These are phyloP conservation scores for Metalampra italica DNA, from an alignment of 2,888 invertebrate species.

Conservation along the genomic window DNA sequence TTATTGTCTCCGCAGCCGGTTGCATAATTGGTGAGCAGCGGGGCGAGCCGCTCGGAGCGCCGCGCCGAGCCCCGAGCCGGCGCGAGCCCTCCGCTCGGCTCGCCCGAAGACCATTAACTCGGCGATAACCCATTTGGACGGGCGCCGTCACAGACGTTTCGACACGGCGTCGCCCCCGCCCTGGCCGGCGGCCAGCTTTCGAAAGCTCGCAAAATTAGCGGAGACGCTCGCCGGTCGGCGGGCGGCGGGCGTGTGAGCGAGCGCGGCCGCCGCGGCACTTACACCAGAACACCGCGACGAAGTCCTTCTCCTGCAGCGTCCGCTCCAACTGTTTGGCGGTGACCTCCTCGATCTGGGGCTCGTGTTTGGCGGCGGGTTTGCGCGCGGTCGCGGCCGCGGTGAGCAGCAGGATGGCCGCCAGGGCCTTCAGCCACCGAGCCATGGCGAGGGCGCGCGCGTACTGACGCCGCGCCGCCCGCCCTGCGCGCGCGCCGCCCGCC, in stretches of 20 bases:
- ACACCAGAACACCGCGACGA: constrained; percentile 98
- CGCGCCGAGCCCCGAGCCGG: constrained; percentile 10
- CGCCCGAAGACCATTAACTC: constrained; percentile 68
- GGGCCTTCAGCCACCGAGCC: constrained; percentile 74
- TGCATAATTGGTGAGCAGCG: constrained; percentile 58
- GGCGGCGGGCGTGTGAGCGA: constrained; percentile 30
- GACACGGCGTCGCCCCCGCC: constrained; percentile 51
- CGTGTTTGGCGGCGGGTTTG: constrained; percentile 69
- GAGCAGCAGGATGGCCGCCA: constrained; percentile 75
- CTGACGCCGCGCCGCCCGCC: constrained; percentile 51
- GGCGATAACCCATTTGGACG: constrained; percentile 66
- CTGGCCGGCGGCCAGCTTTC: constrained; percentile 48
- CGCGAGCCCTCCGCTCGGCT: constrained; percentile 26
- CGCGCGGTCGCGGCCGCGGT: constrained; percentile 70
- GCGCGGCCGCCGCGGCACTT: constrained; percentile 76
- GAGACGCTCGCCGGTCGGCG: constrained; percentile 43
- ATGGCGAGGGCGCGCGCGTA: constrained; percentile 75
- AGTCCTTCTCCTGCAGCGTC: constrained; percentile 93
- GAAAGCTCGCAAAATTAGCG: constrained; percentile 42
- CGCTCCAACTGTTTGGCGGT: constrained; percentile 94
- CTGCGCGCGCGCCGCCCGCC: constrained; percentile 44
- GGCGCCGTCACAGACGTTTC: constrained; percentile 60
- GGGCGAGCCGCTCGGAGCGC: constrained; percentile 52
- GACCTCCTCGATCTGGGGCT: constrained; percentile 95
- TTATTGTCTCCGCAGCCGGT: constrained; percentile 70